These are phyloP conservation scores for Oreohelix idahoensis DNA, from an alignment of 1,140 invertebrate genomes.

Conservation along the genomic window DNA sequence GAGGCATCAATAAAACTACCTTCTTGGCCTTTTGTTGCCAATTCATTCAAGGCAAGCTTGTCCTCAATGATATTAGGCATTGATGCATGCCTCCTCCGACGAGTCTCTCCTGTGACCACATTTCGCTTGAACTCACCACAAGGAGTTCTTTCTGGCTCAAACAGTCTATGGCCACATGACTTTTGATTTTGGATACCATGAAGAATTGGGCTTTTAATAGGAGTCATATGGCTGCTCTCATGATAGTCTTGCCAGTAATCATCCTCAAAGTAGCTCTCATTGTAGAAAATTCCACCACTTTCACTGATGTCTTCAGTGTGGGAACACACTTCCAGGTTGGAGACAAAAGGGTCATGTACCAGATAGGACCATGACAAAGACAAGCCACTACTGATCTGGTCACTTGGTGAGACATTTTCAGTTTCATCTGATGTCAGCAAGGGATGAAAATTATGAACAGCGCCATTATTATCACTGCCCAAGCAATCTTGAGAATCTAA, in stretches of 20 bases:
- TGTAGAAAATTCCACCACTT: not conserved
- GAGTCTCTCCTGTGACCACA: too few species aligned
- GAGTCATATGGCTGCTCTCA: not conserved
- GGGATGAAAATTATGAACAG: not conserved
- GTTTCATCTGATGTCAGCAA: not conserved
- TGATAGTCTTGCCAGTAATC: not conserved
- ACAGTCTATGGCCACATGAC: not conserved
- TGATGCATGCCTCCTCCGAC: not conserved
- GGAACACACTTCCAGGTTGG: not conserved
- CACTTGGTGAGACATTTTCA: not conserved
- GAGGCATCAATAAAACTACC: not conserved
- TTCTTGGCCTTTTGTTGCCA: too few species aligned
- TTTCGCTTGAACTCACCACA: not conserved
- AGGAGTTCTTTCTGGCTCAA: not conserved
- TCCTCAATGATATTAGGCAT: not conserved
- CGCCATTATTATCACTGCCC: too few species aligned
- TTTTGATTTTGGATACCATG: not conserved
- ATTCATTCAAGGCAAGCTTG: not conserved
- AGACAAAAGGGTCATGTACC: not conserved
- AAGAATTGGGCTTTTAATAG: not conserved
- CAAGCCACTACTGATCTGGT: not conserved
- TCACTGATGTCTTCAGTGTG: not conserved
- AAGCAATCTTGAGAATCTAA: not conserved
- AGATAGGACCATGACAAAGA: not conserved
- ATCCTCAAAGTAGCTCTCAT: conserved; percentile 2